Base-by-base conservation (phyloP, 2,888 invertebrate genomes). In the Pachymerium ferrugineum region DNA sequence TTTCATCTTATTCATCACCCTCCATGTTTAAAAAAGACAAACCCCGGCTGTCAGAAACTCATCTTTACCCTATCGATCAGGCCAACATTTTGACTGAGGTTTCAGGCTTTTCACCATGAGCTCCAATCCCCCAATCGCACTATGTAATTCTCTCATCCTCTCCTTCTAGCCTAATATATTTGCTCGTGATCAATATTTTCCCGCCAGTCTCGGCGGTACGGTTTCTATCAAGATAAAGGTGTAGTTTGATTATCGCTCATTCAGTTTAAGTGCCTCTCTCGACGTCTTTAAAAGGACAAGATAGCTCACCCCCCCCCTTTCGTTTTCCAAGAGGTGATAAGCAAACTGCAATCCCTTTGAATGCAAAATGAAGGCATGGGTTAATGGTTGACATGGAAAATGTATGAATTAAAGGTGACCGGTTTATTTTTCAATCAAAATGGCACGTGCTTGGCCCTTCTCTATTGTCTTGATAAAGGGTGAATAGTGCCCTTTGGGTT, bases 61-160 rank as follows among this genome's bases (percentile, higher is more conserved):
- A 42, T 42, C 42, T 42, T 42, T 42, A 42, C 42, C 42, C 14
- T 14, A 42, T 42, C 42, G 42, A 42, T 42, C 42, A 42, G 6
- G 5, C 33, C 6, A 6, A 3, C 42, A 14, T 42, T 42, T 42
- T 42, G 42, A 42, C 12, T 42, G n/a, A n/a, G 14, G 42, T 42
- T 3, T 12, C 3, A 42, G 14, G 42, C 14, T 42, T 42, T 42
- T 42, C 42, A 42, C 42, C 42, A 42, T 16, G 12, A 8, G n/a
- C 42, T 42, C 42, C 42, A 42, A 42, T 42, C 42, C 42, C 42
- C 42, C 42, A 42, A 42, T 42, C 42, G 42, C 42, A 42, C n/a
- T 42, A 14, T 42, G 42, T 42, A 42, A 42, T 42, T 42, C 42
- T 16, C 42, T 42, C 42, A 42, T 42, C 42, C 42, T 42, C 42